Conservation (phyloP, 2,797 vertebrate genomes). For the Trichosurus vulpecula region DNA sequence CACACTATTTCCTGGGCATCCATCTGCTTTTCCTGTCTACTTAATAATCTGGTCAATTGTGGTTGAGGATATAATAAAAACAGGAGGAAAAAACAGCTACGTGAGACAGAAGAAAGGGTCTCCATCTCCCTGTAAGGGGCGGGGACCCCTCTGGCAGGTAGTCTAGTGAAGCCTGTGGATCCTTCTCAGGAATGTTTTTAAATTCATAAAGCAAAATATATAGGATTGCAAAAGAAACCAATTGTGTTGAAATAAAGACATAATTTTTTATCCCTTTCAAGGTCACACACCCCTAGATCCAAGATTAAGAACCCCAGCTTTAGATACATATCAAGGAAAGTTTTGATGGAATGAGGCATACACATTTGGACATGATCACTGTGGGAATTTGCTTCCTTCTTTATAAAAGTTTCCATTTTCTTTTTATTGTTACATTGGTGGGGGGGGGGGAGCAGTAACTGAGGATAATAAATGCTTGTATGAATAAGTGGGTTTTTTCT, state of each 20-base stretch:
- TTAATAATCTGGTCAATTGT: neutral
- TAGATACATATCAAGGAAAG: neutral
- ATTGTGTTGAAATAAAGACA: neutral
- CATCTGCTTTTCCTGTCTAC: neutral
- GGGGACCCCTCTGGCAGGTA: neutral
- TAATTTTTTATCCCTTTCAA: neutral
- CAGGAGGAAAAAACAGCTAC: neutral
- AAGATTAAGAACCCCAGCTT: neutral
- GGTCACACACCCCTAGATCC: neutral
- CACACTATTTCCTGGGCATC: neutral
- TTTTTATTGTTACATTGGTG: neutral
- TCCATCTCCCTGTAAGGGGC: neutral
- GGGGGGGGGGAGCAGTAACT: neutral
- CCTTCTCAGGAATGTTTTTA: neutral
- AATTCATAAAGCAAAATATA: neutral
- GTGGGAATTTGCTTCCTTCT: neutral
- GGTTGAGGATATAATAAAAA: neutral
- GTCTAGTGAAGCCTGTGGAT: neutral
- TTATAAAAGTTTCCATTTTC: neutral
- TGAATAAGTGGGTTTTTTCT: neutral
- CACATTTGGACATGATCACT: neutral
- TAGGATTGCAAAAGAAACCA: neutral
- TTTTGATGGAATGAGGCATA: neutral
- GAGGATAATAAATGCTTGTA: neutral
- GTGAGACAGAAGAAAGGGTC: neutral